A percentile compares a stretch with the other conserved stretches of the same genome.
These are phyloP conservation scores for Steinernema feltiae DNA, from an alignment of 1,140 invertebrate species.

Conservation along the genomic window DNA sequence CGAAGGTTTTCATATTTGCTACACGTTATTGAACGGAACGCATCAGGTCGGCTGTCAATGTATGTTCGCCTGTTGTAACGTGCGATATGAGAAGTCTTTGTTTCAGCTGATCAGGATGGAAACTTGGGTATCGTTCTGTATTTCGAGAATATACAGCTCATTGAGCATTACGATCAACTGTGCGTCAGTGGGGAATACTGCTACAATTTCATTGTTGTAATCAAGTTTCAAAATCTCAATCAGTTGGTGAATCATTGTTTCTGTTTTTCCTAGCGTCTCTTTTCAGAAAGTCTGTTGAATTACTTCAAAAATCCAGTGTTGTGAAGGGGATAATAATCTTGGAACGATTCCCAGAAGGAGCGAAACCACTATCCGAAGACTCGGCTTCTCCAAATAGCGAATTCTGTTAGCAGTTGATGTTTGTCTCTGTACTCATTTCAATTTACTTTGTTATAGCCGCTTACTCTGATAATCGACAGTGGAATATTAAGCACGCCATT, in stretches of 20 bases:
- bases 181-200: neutral
- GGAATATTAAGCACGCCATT: constrained; percentile 22
- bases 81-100: neutral
- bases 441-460: neutral
- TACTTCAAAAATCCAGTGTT: neutral
- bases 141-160: neutral
- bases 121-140: neutral
- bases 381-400: constrained; percentile 17
- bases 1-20: constrained; percentile 9
- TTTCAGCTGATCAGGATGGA: constrained; percentile 15
- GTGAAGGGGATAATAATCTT: neutral
- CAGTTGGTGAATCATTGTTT: neutral
- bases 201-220: neutral
- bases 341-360: neutral
- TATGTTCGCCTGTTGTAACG: constrained; percentile 12
- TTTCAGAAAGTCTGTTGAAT: neutral
- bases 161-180: neutral
- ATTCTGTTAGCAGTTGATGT: no score
- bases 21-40: constrained; percentile 23
- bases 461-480: neutral
- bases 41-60: constrained; percentile 27
- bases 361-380: constrained; percentile 16
- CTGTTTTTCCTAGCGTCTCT: neutral
- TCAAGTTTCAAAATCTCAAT: neutral
- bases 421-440: no score